Conservation (phyloP, 1,140 invertebrate genomes). For the Pseudobourletiella spinata region DNA sequence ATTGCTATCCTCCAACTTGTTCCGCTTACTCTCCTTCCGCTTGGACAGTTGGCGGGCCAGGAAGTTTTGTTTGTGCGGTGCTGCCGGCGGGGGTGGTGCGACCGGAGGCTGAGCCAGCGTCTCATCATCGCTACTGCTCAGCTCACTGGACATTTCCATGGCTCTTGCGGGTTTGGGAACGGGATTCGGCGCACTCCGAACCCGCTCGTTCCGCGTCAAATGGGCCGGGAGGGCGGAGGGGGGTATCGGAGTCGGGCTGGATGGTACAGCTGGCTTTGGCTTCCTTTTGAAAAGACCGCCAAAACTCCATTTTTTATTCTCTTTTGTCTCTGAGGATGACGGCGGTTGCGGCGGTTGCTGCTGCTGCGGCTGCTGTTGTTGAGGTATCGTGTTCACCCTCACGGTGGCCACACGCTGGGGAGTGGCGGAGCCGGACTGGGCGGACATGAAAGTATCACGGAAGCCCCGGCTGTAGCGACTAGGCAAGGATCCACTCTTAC, state of each 20-base stretch:
- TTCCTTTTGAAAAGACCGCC: conserved; percentile 32
- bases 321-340: conserved; percentile 3
- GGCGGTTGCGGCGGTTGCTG: neutral
- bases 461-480: conserved; percentile 14
- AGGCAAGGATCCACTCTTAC: conserved; percentile 24
- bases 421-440: conserved; percentile 7
- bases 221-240: neutral
- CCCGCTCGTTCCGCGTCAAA: neutral
- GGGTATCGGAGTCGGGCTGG: conserved; percentile 2
- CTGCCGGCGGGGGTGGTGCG: neutral
- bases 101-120: neutral
- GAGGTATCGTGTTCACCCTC: no score
- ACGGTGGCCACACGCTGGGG: neutral
- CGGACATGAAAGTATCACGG: conserved; percentile 19
- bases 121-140: neutral
- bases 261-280: neutral
- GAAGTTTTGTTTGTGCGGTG: conserved; percentile 14
- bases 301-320: conserved; percentile 32
- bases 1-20: conserved; percentile 2
- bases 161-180: neutral
- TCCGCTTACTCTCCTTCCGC: conserved; percentile 27
- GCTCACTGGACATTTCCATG: neutral
- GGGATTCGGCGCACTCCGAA: neutral
- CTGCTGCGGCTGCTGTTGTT: neutral
- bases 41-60: conserved; percentile 20